Evolutionary conservation across 2,888 invertebrate genomes (phyloP).

Genomic region (Diarsia dahlii): DNA sequence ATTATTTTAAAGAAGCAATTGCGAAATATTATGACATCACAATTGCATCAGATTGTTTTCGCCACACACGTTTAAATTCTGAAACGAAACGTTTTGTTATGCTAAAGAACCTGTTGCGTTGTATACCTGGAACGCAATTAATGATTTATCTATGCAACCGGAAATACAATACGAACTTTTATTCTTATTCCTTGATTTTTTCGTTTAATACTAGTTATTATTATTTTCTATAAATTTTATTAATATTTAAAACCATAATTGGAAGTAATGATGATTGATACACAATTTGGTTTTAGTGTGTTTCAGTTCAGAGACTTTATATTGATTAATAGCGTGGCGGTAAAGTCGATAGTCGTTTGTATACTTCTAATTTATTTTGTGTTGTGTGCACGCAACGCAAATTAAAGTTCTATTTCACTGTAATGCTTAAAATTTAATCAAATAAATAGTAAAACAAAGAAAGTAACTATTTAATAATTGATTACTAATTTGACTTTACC

Average conservation of each 20-base stretch:
- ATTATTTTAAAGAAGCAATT: conserved; percentile 8
- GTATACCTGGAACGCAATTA: conserved; percentile 65
- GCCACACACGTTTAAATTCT: not conserved
- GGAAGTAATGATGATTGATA: not conserved
- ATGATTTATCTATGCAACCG: conserved; percentile 67
- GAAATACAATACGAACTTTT: conserved; percentile 57
- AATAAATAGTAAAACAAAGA: not conserved
- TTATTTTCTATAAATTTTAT: conserved; percentile 14
- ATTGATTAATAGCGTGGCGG: conserved; percentile 72
- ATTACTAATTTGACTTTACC: conserved; percentile 86
- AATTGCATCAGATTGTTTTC: conserved; percentile 31
- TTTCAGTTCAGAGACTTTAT: conserved; percentile 6
- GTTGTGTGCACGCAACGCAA: not conserved
- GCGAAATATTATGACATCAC: conserved; percentile 45
- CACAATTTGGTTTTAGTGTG: not conserved
- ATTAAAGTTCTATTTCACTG: not conserved
- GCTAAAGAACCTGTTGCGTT: conserved; percentile 21
- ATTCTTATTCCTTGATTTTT: conserved; percentile 8
- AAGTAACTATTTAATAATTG: conserved; percentile 39
- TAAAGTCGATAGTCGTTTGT: conserved; percentile 61
- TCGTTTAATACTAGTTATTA: not conserved
- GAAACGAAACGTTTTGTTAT: conserved; percentile 41
- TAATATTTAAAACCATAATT: conserved; percentile 1
- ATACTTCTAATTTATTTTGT: conserved; percentile 36
- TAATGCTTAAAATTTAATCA: conserved; percentile 1